Evolutionary conservation across 2,113 vertebrate species (phyloP).

Genomic region (Neoarius graeffei): DNA sequence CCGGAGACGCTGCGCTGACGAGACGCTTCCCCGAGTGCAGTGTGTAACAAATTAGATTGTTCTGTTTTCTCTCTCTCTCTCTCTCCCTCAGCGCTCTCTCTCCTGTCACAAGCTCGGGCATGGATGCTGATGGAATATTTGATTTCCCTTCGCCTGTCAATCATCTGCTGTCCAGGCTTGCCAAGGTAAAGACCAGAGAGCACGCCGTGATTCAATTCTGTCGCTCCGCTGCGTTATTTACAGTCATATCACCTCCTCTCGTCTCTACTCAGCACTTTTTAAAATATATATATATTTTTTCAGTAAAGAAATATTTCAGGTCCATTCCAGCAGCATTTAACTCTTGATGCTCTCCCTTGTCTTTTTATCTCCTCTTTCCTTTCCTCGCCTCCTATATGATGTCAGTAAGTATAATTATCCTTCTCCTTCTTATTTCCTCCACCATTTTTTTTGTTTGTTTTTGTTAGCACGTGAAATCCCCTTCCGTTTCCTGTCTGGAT

Average conservation of each 20-base stretch:
- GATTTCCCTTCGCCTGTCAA: conserved; percentile 74
- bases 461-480: conserved; percentile 83
- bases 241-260: background rate
- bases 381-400: conserved; percentile 4
- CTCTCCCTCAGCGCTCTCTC: conserved; percentile 60
- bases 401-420: background rate
- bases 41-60: conserved; percentile 33
- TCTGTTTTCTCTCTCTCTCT: conserved; percentile 16
- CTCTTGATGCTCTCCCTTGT: conserved; percentile 25
- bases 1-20: conserved; percentile 10
- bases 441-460: background rate
- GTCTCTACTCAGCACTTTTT: background rate
- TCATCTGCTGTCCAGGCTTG: conserved; percentile 75
- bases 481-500: conserved; percentile 85
- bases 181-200: conserved; percentile 72
- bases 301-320: background rate
- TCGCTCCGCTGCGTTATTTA: conserved; percentile 5
- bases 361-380: conserved; percentile 23
- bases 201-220: background rate
- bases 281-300: background rate
- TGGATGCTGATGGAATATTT: conserved; percentile 67
- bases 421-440: background rate
- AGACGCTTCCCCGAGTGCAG: background rate
- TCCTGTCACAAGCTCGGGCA: conserved; percentile 66
- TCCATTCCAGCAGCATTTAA: background rate